Evolutionary conservation across 2,888 invertebrate genomes (phyloP).

Genomic region (Cataglyphis albicans): DNA sequence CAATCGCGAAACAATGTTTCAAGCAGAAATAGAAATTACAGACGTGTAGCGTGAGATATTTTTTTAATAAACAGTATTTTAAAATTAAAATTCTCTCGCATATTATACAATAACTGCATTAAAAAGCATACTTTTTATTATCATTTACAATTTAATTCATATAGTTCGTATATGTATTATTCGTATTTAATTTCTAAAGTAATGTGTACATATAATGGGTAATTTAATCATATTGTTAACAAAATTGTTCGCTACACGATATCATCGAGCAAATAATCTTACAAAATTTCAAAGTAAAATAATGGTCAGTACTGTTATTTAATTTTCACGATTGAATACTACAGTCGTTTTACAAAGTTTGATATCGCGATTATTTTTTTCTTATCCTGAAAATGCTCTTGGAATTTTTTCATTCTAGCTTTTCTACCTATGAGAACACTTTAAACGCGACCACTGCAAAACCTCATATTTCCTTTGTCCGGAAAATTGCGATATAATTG

Average conservation of each 20-base stretch:
- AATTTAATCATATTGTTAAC: constrained; percentile 1
- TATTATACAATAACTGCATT: background rate
- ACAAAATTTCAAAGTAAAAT: background rate
- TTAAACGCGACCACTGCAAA: background rate
- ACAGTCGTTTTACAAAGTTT: constrained; percentile 23
- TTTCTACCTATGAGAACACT: constrained; percentile 12
- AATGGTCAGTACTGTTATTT: constrained; percentile 29
- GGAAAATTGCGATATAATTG: background rate
- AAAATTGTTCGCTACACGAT: constrained; percentile 5
- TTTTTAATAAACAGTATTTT: constrained; percentile 11
- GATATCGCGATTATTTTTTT: constrained; percentile 6
- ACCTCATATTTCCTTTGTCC: constrained; percentile 26
- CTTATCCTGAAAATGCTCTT: background rate
- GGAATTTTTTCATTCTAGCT: constrained; percentile 20
- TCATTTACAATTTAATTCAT: background rate
- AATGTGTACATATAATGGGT: background rate
- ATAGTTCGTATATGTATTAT: background rate
- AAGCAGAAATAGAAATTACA: constrained; percentile 5
- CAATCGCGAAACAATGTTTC: constrained; percentile 3
- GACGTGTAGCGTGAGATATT: background rate
- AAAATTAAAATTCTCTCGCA: background rate
- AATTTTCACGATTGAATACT: constrained; percentile 42
- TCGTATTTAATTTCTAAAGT: background rate
- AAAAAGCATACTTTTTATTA: background rate
- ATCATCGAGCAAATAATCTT: background rate